These are phyloP conservation scores for Peromyscus polionotus DNA, from an alignment of 2,113 vertebrate species.

Conservation along the genomic window DNA sequence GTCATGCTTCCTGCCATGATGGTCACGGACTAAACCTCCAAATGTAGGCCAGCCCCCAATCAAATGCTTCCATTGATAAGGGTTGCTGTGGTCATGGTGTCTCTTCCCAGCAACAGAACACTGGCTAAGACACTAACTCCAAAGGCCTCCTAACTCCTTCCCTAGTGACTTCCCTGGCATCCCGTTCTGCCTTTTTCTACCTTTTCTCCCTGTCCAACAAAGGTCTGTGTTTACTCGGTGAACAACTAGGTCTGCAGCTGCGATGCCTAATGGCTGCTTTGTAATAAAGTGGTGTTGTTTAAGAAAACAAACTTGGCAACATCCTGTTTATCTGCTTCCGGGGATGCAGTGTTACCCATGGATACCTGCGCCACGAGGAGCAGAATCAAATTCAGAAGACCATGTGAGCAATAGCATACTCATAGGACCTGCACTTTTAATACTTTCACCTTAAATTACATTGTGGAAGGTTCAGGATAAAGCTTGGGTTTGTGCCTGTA, in stretches of 20 bases:
- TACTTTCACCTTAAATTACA: constrained; percentile 12
- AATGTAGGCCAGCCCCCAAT: background rate
- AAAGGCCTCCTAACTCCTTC: background rate
- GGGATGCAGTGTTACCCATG: background rate
- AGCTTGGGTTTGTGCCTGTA: background rate
- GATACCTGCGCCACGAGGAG: background rate
- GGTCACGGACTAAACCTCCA: background rate
- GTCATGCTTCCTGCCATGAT: background rate
- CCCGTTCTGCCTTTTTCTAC: background rate
- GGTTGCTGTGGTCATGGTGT: background rate
- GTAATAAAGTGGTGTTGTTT: background rate
- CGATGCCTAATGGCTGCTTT: background rate
- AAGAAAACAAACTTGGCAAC: constrained; percentile 38
- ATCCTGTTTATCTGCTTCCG: constrained; percentile 29
- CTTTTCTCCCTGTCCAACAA: background rate
- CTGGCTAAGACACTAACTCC: background rate
- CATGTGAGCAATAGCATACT: background rate
- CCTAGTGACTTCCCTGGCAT: background rate
- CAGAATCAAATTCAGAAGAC: background rate
- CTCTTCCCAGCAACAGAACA: background rate
- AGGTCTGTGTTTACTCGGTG: background rate
- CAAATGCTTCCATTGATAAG: background rate
- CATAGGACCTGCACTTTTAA: background rate
- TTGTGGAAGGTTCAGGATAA: background rate
- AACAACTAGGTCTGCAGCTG: background rate